Conservation (phyloP, 2,888 invertebrate genomes). For the Boloria euphrosyne region DNA sequence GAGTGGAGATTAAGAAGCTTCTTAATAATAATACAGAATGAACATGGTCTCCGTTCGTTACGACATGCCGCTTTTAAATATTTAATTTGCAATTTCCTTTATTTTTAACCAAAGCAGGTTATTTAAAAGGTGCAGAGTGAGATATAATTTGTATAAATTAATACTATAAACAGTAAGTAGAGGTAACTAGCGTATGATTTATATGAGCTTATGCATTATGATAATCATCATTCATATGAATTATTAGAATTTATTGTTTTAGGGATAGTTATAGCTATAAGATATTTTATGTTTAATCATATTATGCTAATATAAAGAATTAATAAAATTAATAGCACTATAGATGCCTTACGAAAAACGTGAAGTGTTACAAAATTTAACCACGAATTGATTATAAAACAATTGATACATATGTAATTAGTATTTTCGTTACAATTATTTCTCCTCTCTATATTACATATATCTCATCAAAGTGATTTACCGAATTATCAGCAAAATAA, state of each 20-base stretch:
- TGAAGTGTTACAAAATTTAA: no score
- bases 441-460: no score
- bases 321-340: no score
- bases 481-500: no score
- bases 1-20: slow-evolving; percentile 73
- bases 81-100: slow-evolving; percentile 79
- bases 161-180: slow-evolving; percentile 51
- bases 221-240: slow-evolving; percentile 23
- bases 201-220: slow-evolving; percentile 29
- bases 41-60: slow-evolving; percentile 74
- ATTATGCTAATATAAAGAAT: no score
- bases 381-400: no score
- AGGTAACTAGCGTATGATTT: slow-evolving; percentile 44
- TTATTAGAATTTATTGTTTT: slow-evolving; percentile 17
- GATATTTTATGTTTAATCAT: not conserved
- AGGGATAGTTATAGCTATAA: slow-evolving; percentile 7
- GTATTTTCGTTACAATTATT: no score
- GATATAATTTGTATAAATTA: slow-evolving; percentile 64
- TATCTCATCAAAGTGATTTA: no score
- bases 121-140: slow-evolving; percentile 43
- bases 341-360: no score
- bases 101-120: slow-evolving; percentile 48
- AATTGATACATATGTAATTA: no score
- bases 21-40: slow-evolving; percentile 77
- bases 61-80: slow-evolving; percentile 76